Base-by-base conservation (phyloP, 2,797 vertebrate genomes). In the Danio jaintianensis region DNA sequence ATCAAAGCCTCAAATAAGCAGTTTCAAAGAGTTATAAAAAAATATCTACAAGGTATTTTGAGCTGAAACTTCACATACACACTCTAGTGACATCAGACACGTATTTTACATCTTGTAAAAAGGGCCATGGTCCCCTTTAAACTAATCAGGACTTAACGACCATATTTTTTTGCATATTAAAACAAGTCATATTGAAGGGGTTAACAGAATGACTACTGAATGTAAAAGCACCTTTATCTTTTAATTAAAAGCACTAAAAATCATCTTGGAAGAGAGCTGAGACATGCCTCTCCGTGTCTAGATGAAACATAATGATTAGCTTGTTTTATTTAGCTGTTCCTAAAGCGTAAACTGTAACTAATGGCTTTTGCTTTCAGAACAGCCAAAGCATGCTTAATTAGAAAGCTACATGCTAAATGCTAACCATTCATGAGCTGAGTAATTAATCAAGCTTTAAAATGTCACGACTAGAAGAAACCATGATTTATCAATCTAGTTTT, bases 281-380 rank as follows among this genome's bases (percentile, higher is more conserved):
- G 43, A 16, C 48, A 18, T 64, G 71, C 9, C 73, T 43, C 38
- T 36, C 13, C 43, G 36, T 48, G 1, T 64, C 48, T 64, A 22
- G 63, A 63, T 67, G 75, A 58, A 47, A 78, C 75, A 78, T 73
- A 59, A 20, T 36, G 50, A 67, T 48, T 20, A 50, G 29, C 5
- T 50, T 69, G 66, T 59, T 61, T 61, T 78, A 50, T 78, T 78
- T 69, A 59, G 29, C 43, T 29, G 43, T 78, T 78, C 78, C n/a
- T 67, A 66, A 15, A 22, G 76, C 76, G 40, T 61, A 78, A 69
- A 78, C 76, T 69, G 66, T 59, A 61, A 69, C 76, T 69, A 69
- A 78, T 78, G 64, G 64, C 64, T 78, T 78, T 69, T 68, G 42
- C 43, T 11, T 78, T 40, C 16, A 16, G 11, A 45, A 29, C 13